Base-by-base conservation (phyloP, 2,888 invertebrate genomes). In the Orthonychiurus folsomi region DNA sequence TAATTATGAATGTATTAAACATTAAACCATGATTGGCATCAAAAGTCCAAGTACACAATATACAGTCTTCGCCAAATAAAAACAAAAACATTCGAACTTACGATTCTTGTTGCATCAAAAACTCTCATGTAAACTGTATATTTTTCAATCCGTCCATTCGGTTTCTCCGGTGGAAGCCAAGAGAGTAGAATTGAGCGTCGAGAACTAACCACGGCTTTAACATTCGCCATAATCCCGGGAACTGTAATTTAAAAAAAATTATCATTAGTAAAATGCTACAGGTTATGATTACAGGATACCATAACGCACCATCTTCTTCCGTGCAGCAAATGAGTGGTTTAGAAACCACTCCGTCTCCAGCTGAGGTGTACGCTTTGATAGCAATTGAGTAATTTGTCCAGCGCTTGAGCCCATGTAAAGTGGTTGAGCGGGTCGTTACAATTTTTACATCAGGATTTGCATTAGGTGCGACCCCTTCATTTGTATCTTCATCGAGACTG, bases 291-390 rank as follows among this genome's bases (percentile, higher is more conserved):
- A n/a, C n/a, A n/a, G n/a, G n/a, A n/a, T n/a, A n/a, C n/a, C n/a
- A n/a, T n/a, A n/a, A n/a, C n/a, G 59, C 62, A 86, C 86, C 84
- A 77, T 89, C 89, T 79, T 89, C 88, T 73, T 86, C 85, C 2
- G 89, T 89, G 76, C 82, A 86, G 76, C 82, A 86, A 48, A 85
- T 80, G 23, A 69, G 47, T 52, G 71, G 63, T 21, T 66, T 55
- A 20, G 69, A 69, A 50, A 60, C 27, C 56, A 63, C 87, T 5
- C 94, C 94, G 76, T 94, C 93, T 0, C 94, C 94, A 55, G 88
- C 87, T 48, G 86, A 83, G 0, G 94, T 94, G 78, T 86, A 93
- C 9, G 93, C 93, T 75, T 90, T 81, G 47, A 92, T 90, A 70
- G 90, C 88, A 60, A 94, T 87, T 47, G 92, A 92, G 77, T 94